A percentile compares a stretch with the other conserved stretches of the same genome.
phyloP scores from a whole-genome alignment of 2,888 invertebrate species.

The Lithodes maja region DNA sequence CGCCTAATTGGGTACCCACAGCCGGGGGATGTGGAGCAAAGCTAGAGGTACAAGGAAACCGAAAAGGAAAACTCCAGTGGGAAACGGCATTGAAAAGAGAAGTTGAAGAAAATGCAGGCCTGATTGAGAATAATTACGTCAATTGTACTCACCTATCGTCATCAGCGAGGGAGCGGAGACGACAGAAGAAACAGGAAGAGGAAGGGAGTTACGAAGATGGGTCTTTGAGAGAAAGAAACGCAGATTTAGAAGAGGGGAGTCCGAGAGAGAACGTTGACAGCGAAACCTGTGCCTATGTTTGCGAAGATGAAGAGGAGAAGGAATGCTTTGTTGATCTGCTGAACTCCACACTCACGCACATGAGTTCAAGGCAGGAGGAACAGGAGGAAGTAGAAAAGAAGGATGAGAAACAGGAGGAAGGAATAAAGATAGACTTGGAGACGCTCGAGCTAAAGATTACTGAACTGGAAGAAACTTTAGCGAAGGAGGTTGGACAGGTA shows the following conservation, averaged over 20 bases:
- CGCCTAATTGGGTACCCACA: background rate
- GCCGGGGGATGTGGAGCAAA: background rate
- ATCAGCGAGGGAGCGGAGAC: conserved; percentile 23
- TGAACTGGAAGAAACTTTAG: background rate
- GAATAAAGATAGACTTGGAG: background rate
- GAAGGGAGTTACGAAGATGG: background rate
- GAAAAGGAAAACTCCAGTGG: background rate
- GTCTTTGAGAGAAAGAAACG: background rate
- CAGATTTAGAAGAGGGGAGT: background rate
- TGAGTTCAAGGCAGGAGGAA: background rate
- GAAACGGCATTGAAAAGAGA: background rate
- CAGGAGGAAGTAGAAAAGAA: background rate
- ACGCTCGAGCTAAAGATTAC: conserved; percentile 9
- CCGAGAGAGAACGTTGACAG: background rate
- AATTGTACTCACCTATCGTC: background rate
- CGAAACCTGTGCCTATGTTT: background rate
- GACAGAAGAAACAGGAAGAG: background rate
- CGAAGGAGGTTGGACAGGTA: background rate
- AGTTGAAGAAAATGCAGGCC: background rate
- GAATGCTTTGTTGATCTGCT: conserved; percentile 24
- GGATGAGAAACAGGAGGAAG: background rate
- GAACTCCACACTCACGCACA: conserved; percentile 28
- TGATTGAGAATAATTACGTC: no score
- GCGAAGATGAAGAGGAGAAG: conserved; percentile 29
- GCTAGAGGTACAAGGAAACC: background rate